These are phyloP conservation scores for Drosophila serrata DNA, from an alignment of 1,140 invertebrate species.

Conservation along the genomic window DNA sequence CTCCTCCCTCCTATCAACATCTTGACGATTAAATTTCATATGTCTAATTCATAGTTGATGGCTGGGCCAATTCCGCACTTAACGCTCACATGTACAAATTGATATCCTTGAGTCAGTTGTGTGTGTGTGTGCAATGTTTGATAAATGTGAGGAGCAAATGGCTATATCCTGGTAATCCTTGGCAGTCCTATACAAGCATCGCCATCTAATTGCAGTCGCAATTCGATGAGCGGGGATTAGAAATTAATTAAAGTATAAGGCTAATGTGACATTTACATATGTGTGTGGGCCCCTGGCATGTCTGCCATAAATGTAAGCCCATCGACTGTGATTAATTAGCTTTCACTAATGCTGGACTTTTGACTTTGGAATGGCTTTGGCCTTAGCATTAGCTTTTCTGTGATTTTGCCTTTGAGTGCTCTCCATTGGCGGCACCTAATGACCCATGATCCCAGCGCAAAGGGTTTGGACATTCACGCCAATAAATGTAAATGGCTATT, in stretches of 20 bases:
- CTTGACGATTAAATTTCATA: conserved; percentile 70
- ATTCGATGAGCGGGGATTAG: conserved; percentile 68
- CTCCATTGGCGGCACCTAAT: conserved; percentile 17
- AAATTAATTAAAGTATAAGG: conserved; percentile 79
- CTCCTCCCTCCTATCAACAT: neutral
- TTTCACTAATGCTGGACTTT: conserved; percentile 25
- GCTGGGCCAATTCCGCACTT: conserved; percentile 18
- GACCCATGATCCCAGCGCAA: conserved; percentile 7
- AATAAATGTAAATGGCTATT: conserved; percentile 7
- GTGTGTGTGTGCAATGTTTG: conserved; percentile 33
- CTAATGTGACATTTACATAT: conserved; percentile 62
- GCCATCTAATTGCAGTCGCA: conserved; percentile 66
- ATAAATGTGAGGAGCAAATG: conserved; percentile 56
- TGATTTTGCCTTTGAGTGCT: neutral
- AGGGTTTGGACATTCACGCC: neutral
- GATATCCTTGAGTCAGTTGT: conserved; percentile 8
- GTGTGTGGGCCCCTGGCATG: conserved; percentile 11
- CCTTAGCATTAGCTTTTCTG: neutral
- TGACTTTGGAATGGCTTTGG: conserved; percentile 14
- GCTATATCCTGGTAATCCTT: conserved; percentile 64
- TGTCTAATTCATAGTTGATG: conserved; percentile 72
- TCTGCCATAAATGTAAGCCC: conserved; percentile 52
- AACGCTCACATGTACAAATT: conserved; percentile 21
- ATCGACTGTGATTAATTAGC: conserved; percentile 12
- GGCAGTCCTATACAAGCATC: conserved; percentile 25